phyloP scores from a whole-genome alignment of 2,113 vertebrate genomes.

The Poecile atricapillus region DNA sequence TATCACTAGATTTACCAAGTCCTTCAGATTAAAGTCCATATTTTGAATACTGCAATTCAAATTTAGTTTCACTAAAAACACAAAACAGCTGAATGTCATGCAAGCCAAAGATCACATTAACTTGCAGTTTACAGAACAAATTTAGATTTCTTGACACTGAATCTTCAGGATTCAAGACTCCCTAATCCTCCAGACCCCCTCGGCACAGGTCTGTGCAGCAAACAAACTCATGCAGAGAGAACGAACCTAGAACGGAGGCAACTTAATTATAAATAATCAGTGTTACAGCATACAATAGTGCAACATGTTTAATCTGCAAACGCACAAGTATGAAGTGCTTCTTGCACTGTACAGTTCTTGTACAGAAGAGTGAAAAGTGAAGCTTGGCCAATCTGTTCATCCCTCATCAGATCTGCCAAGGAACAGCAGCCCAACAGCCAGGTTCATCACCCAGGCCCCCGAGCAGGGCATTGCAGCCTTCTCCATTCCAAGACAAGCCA shows the following conservation, averaged over 20 bases:
- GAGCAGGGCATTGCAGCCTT: not conserved
- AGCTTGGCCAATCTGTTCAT: not conserved
- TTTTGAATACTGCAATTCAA: not conserved
- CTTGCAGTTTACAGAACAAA: not conserved
- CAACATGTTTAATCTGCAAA: not conserved
- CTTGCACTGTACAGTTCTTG: not conserved
- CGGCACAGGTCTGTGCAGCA: not conserved
- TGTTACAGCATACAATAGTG: not conserved
- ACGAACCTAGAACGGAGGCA: not conserved
- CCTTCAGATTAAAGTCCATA: not conserved
- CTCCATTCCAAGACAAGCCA: not conserved
- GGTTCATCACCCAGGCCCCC: rapidly evolving
- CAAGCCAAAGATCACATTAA: not conserved
- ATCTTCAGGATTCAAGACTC: not conserved
- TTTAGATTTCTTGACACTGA: not conserved
- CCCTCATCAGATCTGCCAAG: not conserved
- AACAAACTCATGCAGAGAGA: not conserved
- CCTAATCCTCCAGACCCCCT: not conserved
- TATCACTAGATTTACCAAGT: not conserved
- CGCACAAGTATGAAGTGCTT: not conserved
- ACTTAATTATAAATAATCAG: not conserved
- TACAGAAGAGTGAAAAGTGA: not conserved
- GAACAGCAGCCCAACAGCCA: not conserved
- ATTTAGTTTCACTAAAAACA: not conserved
- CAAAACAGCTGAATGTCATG: not conserved